These are phyloP conservation scores for Pardalotus punctatus DNA, from an alignment of 2,113 vertebrate genomes.

Conservation along the genomic window DNA sequence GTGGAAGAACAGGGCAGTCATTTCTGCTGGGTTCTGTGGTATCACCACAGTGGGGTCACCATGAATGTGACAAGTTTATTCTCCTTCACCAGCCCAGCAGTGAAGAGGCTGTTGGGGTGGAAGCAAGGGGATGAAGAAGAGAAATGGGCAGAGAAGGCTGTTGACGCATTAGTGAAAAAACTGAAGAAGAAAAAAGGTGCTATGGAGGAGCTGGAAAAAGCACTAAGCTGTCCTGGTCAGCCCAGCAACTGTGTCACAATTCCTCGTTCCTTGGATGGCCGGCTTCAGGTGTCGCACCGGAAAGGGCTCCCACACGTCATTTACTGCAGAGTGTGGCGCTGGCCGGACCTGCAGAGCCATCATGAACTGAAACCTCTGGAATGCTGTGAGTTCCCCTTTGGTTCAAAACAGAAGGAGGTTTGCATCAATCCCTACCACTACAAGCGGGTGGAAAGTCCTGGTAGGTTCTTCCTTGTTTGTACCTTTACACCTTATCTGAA, in stretches of 20 bases:
- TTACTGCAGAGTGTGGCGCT: slow-evolving; percentile 96
- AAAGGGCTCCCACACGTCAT: slow-evolving; percentile 95
- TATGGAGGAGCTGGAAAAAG: slow-evolving; percentile 96
- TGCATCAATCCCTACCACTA: slow-evolving; percentile 99
- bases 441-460: slow-evolving; percentile 95
- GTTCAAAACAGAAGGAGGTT: slow-evolving; percentile 97
- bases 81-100: slow-evolving; percentile 96
- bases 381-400: slow-evolving; percentile 96
- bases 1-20: neutral
- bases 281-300: slow-evolving; percentile 94
- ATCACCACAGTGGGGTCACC: neutral
- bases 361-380: slow-evolving; percentile 97
- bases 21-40: neutral
- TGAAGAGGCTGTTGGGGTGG: slow-evolving; percentile 95
- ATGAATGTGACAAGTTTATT: slow-evolving; percentile 99
- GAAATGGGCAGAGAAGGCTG: slow-evolving; percentile 97
- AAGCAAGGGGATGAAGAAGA: slow-evolving; percentile 98
- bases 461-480: slow-evolving; percentile 74
- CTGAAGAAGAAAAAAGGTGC: slow-evolving; percentile 98
- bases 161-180: slow-evolving; percentile 95
- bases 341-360: slow-evolving; percentile 96
- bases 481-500: slow-evolving; percentile 24
- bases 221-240: slow-evolving; percentile 92
- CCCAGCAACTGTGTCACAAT: slow-evolving; percentile 97
- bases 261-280: slow-evolving; percentile 91